These are phyloP conservation scores for Trichechus manatus DNA, from an alignment of 2,113 vertebrate genomes.

Conservation along the genomic window DNA sequence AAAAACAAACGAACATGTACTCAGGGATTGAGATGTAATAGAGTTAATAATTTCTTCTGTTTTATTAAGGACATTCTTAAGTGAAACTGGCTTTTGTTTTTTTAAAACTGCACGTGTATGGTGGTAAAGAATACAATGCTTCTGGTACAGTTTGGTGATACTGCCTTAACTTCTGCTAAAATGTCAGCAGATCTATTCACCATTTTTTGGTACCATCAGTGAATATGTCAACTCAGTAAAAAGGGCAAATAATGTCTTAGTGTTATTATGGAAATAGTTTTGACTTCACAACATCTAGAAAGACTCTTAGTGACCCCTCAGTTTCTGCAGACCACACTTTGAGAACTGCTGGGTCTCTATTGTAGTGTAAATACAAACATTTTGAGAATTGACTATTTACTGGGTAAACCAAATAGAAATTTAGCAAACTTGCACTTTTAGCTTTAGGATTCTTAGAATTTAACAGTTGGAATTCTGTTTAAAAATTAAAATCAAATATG, in stretches of 20 bases:
- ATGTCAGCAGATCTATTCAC: background rate
- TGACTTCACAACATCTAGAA: background rate
- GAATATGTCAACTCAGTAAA: background rate
- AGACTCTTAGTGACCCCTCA: background rate
- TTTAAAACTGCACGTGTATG: background rate
- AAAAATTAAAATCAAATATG: slow-evolving; percentile 33
- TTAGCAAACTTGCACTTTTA: slow-evolving; percentile 22
- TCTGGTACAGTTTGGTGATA: background rate
- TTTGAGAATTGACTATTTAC: background rate
- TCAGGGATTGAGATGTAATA: too few species aligned
- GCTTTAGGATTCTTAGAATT: background rate
- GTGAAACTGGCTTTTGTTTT: background rate
- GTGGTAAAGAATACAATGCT: background rate
- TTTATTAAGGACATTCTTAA: background rate
- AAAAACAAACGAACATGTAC: background rate
- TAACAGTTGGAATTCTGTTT: background rate
- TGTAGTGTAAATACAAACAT: background rate
- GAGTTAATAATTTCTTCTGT: background rate
- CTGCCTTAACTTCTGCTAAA: too few species aligned
- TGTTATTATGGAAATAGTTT: background rate
- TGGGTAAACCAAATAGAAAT: background rate
- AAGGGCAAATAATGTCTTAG: background rate
- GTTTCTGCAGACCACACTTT: background rate
- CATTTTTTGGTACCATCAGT: background rate
- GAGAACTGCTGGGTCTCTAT: background rate